Percentiles rank a stretch among this genome's conserved stretches.
phyloP scores from a whole-genome alignment of 2,797 vertebrate species.

The Ceryle rudis region DNA sequence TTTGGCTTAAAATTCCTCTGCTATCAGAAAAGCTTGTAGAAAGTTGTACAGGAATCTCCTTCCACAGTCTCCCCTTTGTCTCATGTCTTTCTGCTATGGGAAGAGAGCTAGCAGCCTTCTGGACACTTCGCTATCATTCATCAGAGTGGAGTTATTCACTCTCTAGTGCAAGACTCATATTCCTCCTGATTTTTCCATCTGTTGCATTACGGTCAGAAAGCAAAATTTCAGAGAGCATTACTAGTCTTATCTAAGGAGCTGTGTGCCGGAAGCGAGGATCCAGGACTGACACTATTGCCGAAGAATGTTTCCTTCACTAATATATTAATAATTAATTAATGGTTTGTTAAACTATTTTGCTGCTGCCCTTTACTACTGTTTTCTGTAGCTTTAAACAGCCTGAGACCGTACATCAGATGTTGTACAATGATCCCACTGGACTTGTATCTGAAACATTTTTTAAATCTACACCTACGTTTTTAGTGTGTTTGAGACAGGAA shows the following conservation, averaged over 20 bases:
- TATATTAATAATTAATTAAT: not conserved
- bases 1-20: not conserved
- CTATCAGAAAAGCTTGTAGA: not conserved
- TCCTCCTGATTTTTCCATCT: not conserved
- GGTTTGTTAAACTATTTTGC: not conserved
- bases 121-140: not conserved
- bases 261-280: not conserved
- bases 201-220: not conserved
- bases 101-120: not conserved
- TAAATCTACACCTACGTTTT: not conserved
- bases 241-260: not conserved
- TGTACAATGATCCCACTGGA: not conserved
- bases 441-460: not conserved
- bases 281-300: not conserved
- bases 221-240: not conserved
- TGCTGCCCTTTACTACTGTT: not conserved
- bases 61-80: not conserved
- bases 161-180: not conserved
- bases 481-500: not conserved
- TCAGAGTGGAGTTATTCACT: not conserved
- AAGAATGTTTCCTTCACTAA: not conserved
- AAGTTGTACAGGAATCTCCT: not conserved
- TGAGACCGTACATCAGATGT: not conserved
- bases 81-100: not conserved
- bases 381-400: not conserved